Conservation (phyloP, 2,113 vertebrate species). For the Anguilla rostrata region DNA sequence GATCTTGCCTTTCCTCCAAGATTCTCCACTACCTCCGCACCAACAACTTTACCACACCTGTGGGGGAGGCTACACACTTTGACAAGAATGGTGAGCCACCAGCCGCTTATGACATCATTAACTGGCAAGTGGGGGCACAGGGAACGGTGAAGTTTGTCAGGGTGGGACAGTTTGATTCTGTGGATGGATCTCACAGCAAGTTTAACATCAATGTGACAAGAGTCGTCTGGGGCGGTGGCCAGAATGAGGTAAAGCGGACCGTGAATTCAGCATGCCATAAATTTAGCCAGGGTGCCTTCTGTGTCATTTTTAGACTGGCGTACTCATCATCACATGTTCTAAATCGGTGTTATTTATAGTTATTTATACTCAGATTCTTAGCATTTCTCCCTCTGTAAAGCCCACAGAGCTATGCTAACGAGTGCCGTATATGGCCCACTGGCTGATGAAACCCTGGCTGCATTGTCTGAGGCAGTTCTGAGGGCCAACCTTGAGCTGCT, state of each 20-base stretch:
- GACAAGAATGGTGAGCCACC: constrained; percentile 55
- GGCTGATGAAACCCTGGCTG: neutral
- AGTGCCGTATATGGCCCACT: neutral
- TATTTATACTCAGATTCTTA: neutral
- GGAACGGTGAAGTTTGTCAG: constrained; percentile 46
- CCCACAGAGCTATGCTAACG: neutral
- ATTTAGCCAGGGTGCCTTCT: neutral
- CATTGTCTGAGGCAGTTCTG: neutral
- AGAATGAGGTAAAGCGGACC: constrained; percentile 34
- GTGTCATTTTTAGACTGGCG: neutral
- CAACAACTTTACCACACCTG: constrained; percentile 53
- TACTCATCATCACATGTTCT: neutral
- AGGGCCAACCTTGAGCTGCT: neutral
- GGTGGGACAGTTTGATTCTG: constrained; percentile 54
- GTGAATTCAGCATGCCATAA: neutral
- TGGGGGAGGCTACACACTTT: constrained; percentile 54
- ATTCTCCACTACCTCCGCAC: constrained; percentile 50
- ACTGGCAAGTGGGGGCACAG: constrained; percentile 51
- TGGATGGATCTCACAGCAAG: constrained; percentile 35
- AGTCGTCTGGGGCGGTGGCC: constrained; percentile 51
- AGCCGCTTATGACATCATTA: constrained; percentile 61
- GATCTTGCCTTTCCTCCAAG: constrained; percentile 33
- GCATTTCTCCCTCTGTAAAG: neutral
- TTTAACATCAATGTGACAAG: constrained; percentile 51
- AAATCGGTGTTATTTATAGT: constrained; percentile 4